Evolutionary conservation across 2,113 vertebrate genomes (phyloP).

Genomic region (Xyliphius kryptos): DNA sequence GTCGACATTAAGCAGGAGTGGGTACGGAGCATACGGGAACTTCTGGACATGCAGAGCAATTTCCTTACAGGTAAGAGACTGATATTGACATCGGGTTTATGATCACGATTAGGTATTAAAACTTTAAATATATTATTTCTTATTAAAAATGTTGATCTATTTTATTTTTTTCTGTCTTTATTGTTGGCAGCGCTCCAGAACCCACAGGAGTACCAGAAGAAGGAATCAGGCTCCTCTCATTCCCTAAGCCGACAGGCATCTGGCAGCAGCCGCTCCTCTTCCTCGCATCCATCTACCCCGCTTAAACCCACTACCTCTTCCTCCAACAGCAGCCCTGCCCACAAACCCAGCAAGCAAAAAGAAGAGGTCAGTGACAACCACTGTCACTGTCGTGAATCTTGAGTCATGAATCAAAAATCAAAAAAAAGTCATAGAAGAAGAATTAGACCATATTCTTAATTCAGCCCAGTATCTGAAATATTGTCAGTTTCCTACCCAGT

Average conservation of each 20-base stretch:
- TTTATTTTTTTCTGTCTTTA: not conserved
- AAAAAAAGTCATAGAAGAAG: not conserved
- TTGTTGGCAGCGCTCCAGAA: constrained; percentile 81
- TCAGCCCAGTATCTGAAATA: too few species aligned
- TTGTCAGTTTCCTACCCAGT: too few species aligned
- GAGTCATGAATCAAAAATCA: too few species aligned
- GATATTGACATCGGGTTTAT: not conserved
- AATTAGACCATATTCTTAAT: too few species aligned
- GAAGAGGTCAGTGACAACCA: constrained; percentile 68
- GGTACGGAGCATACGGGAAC: constrained; percentile 81
- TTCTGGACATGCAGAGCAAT: constrained; percentile 89
- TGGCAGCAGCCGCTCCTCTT: constrained; percentile 63
- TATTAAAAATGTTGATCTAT: too few species aligned
- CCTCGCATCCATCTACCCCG: constrained; percentile 72
- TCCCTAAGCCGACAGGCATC: constrained; percentile 73
- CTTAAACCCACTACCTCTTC: constrained; percentile 75
- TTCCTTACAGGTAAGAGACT: constrained; percentile 80
- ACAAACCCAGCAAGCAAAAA: constrained; percentile 72
- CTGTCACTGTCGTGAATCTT: not conserved
- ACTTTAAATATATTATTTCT: too few species aligned
- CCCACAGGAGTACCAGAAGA: constrained; percentile 93
- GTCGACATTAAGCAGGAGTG: constrained; percentile 85
- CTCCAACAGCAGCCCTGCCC: constrained; percentile 86
- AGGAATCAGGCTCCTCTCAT: constrained; percentile 65
- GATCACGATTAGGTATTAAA: too few species aligned